Evolutionary conservation across 1,140 invertebrate species (phyloP).

Genomic region (Anthonomus grandis): DNA sequence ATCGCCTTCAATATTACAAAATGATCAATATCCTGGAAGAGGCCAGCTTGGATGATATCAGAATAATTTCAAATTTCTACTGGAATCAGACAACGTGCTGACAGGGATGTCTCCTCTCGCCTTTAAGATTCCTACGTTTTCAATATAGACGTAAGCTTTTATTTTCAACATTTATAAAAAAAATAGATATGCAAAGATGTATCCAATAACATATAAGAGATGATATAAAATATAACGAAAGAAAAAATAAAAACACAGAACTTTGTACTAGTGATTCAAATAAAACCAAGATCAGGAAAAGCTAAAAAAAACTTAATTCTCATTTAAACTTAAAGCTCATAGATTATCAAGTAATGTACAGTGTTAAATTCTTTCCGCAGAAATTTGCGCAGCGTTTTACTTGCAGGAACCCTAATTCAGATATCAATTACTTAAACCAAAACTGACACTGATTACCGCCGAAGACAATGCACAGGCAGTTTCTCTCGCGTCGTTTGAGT

Average conservation of each 20-base stretch:
- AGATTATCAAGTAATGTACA: neutral
- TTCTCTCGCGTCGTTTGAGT: slow-evolving; percentile 18
- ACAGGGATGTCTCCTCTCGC: too few species aligned
- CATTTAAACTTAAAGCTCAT: neutral
- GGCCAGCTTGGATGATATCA: too few species aligned
- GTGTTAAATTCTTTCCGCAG: neutral
- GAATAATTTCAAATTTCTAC: too few species aligned
- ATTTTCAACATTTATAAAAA: too few species aligned
- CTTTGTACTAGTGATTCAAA: neutral
- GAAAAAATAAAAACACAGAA: neutral
- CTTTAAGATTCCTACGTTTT: too few species aligned
- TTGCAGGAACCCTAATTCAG: slow-evolving; percentile 3
- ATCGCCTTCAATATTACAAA: too few species aligned
- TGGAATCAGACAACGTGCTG: too few species aligned
- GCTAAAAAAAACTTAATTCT: neutral
- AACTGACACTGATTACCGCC: slow-evolving; percentile 12
- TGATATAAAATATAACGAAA: too few species aligned
- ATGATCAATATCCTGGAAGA: too few species aligned
- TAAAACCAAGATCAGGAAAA: neutral
- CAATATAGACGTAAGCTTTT: too few species aligned
- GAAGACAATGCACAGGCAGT: slow-evolving; percentile 14
- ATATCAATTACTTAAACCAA: slow-evolving; percentile 5
- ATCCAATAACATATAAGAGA: too few species aligned
- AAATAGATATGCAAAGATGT: too few species aligned
- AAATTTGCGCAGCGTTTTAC: neutral